phyloP scores from a whole-genome alignment of 1,140 invertebrate species.

The Lasaia peninsularis region DNA sequence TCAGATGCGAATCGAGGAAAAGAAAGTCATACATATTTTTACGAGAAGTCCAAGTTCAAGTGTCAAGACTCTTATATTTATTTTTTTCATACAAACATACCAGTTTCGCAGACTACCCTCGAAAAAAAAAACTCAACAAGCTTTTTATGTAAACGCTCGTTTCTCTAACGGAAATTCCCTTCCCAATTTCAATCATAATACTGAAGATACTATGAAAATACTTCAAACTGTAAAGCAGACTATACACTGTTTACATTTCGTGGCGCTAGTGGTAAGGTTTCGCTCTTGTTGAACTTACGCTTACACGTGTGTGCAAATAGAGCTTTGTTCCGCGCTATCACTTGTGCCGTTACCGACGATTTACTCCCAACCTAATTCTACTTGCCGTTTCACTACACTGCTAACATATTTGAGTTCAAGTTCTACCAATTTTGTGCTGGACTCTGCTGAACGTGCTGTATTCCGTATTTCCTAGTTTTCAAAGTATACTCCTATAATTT shows the following conservation, averaged over 20 bases:
- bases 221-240: background rate
- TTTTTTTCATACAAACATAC: too few relatives aligned
- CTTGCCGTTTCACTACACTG: slow-evolving; percentile 22
- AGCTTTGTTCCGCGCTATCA: slow-evolving; percentile 29
- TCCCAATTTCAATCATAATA: background rate
- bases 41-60: too few relatives aligned
- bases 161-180: too few relatives aligned
- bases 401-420: background rate
- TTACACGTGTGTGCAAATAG: slow-evolving; percentile 30
- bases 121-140: too few relatives aligned
- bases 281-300: slow-evolving; percentile 29
- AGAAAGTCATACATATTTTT: too few relatives aligned
- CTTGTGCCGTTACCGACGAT: slow-evolving; percentile 32
- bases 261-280: slow-evolving; percentile 1
- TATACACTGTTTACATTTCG: slow-evolving; percentile 23
- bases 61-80: too few relatives aligned
- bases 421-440: background rate
- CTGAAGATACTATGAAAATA: background rate
- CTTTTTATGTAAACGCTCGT: too few relatives aligned
- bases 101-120: too few relatives aligned
- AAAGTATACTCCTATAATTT: too few relatives aligned
- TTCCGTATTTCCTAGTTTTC: too few relatives aligned
- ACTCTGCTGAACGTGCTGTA: background rate
- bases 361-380: slow-evolving; percentile 35
- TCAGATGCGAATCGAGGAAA: too few relatives aligned